Conservation (phyloP, 53 echinoderm and acorn worm genomes). For the Stichopus horrens region DNA sequence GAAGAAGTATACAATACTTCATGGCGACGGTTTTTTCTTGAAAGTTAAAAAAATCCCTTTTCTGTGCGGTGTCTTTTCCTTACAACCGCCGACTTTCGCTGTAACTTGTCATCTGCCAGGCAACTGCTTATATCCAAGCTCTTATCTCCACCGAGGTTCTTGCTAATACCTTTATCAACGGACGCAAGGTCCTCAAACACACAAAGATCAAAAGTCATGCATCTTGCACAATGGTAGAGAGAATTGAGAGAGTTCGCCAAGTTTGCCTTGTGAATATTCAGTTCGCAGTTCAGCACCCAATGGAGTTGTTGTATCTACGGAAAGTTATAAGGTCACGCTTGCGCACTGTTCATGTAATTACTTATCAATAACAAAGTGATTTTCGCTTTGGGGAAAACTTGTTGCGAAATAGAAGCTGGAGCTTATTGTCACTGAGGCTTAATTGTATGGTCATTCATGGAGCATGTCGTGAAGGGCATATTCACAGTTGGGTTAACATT, state of each 20-base stretch:
- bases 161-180: conserved; percentile 13
- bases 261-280: background rate
- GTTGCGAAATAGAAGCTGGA: conserved; percentile 13
- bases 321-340: conserved; percentile 38
- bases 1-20: conserved; percentile 66
- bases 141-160: conserved; percentile 8
- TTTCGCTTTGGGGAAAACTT: conserved; percentile 2
- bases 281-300: background rate
- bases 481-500: background rate
- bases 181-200: background rate
- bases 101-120: conserved; percentile 32
- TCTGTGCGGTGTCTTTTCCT: conserved; percentile 24
- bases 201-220: conserved; percentile 21
- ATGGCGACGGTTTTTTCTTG: conserved; percentile 48
- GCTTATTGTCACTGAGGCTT: background rate
- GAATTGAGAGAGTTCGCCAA: conserved; percentile 28
- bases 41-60: conserved; percentile 9
- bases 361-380: conserved; percentile 32
- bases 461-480: conserved; percentile 6
- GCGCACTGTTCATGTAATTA: conserved; percentile 1
- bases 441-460: background rate
- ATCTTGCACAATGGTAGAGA: conserved; percentile 27
- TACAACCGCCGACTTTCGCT: conserved; percentile 34
- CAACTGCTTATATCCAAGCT: background rate
- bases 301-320: conserved; percentile 26